phyloP scores from a whole-genome alignment of 1,140 invertebrate genomes.

The Sycophaga agraensis region DNA sequence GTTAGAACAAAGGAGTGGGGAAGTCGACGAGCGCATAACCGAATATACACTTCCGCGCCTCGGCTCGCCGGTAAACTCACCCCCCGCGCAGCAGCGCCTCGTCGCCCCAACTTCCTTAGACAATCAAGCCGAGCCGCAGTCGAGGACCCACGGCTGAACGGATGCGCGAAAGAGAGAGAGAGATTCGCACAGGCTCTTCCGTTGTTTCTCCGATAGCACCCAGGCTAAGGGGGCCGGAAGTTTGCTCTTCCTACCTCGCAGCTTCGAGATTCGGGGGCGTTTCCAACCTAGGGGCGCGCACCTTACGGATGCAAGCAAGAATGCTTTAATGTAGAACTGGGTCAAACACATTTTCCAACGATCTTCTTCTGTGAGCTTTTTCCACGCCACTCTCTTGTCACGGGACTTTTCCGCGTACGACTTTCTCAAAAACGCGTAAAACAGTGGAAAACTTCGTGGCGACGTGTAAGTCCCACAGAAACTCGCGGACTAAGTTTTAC shows the following conservation, averaged over 20 bases:
- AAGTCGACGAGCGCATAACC: too few species aligned
- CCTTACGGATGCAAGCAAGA: conserved; percentile 12
- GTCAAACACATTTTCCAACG: conserved; percentile 20
- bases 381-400: not conserved
- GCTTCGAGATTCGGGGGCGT: too few species aligned
- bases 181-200: conserved; percentile 11
- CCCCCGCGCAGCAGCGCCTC: not conserved
- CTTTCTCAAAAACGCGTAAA: conserved; percentile 9
- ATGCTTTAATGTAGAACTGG: conserved; percentile 21
- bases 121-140: conserved; percentile 17
- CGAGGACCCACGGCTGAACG: too few species aligned
- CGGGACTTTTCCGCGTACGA: not conserved
- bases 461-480: too few species aligned
- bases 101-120: not conserved
- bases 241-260: conserved; percentile 20
- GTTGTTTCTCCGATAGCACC: not conserved
- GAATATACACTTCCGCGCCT: too few species aligned
- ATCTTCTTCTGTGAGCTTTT: too few species aligned
- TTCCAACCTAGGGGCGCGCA: too few species aligned
- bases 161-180: too few species aligned
- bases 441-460: too few species aligned
- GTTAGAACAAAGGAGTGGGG: too few species aligned
- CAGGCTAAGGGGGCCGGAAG: conserved; percentile 11
- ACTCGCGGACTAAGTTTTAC: too few species aligned
- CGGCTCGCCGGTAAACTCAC: too few species aligned